These are phyloP conservation scores for Plotosus lineatus DNA, from an alignment of 2,113 vertebrate genomes.

Conservation along the genomic window DNA sequence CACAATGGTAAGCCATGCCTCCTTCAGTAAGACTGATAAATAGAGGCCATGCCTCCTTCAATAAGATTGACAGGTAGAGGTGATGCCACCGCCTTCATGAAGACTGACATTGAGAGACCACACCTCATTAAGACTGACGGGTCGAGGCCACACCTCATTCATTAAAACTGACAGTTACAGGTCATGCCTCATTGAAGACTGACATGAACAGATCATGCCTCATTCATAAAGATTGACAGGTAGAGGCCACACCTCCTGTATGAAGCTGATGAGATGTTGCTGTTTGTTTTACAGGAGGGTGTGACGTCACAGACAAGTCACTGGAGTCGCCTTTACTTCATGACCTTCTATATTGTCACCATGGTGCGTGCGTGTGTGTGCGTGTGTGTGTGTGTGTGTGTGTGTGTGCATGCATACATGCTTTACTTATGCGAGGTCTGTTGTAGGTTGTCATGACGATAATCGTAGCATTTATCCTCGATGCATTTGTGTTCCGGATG, in stretches of 20 bases:
- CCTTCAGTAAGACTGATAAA: neutral
- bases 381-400: neutral
- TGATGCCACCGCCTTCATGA: neutral
- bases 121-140: neutral
- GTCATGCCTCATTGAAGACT: neutral
- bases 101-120: neutral
- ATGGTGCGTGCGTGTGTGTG: slow-evolving; percentile 71
- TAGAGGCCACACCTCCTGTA: neutral
- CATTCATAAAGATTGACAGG: neutral
- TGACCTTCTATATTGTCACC: slow-evolving; percentile 98
- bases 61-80: neutral
- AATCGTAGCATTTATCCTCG: slow-evolving; percentile 95
- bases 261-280: neutral
- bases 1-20: slow-evolving; percentile 83
- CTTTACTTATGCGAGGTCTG: neutral
- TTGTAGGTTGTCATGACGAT: slow-evolving; percentile 97
- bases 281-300: slow-evolving; percentile 81
- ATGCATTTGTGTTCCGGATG: slow-evolving; percentile 98
- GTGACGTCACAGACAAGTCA: slow-evolving; percentile 92
- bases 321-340: slow-evolving; percentile 98
- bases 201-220: neutral
- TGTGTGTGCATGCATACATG: neutral
- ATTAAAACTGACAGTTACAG: neutral
- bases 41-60: neutral
- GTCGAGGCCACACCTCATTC: neutral